Percentiles rank a stretch among this genome's conserved stretches.
Conservation (phyloP, 1,140 invertebrate genomes). For the Halyomorpha halys region DNA sequence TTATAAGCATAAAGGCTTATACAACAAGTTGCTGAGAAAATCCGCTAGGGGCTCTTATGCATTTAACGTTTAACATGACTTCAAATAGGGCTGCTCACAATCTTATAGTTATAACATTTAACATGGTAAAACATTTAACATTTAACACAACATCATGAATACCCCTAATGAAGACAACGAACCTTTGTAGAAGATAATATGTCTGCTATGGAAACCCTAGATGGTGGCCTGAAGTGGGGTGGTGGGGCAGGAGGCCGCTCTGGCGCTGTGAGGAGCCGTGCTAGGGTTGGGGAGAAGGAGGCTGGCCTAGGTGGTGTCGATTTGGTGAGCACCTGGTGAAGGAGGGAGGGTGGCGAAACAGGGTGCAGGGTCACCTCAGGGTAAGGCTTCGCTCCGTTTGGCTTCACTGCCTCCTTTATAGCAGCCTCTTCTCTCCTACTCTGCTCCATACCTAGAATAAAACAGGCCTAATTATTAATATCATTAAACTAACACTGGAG, state of each 20-base stretch:
- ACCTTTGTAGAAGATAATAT: slow-evolving; percentile 36
- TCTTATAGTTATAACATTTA: too few relatives aligned
- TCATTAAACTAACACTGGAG: too few relatives aligned
- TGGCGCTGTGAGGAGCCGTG: slow-evolving; percentile 60
- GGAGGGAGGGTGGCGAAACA: slow-evolving; percentile 54
- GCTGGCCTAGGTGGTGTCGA: slow-evolving; percentile 33
- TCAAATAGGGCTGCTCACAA: too few relatives aligned
- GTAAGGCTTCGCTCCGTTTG: slow-evolving; percentile 47
- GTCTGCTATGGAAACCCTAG: slow-evolving; percentile 53
- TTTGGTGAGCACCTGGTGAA: slow-evolving; percentile 65
- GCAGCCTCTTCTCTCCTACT: background rate
- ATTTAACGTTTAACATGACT: too few relatives aligned
- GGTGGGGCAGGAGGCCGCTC: slow-evolving; percentile 36
- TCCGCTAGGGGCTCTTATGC: too few relatives aligned
- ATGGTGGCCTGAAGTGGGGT: slow-evolving; percentile 33
- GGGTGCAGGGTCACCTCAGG: slow-evolving; percentile 66
- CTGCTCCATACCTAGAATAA: background rate
- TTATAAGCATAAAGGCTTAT: too few relatives aligned
- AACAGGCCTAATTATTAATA: background rate
- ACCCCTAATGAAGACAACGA: slow-evolving; percentile 21
- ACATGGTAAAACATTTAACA: too few relatives aligned
- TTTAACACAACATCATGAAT: too few relatives aligned
- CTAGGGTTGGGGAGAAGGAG: slow-evolving; percentile 64
- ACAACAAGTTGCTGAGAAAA: too few relatives aligned
- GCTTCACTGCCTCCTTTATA: slow-evolving; percentile 23